These are phyloP conservation scores for Paratrypauchen microcephalus DNA, from an alignment of 2,797 vertebrate genomes.

Conservation along the genomic window DNA sequence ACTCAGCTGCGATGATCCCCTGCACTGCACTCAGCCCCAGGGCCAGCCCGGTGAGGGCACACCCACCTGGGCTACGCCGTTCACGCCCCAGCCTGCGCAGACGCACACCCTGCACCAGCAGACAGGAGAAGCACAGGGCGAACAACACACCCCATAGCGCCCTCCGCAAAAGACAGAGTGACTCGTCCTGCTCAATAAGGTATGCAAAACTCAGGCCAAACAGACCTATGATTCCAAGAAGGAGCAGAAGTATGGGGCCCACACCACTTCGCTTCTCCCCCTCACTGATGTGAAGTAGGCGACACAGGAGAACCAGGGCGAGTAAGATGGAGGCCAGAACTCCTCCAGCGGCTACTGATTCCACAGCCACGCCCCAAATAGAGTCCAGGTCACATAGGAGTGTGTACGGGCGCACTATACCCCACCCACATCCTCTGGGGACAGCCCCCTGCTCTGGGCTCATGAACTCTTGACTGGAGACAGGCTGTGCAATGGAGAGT, in stretches of 20 bases:
- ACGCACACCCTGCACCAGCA: conserved; percentile 89
- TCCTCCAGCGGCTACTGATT: conserved; percentile 86
- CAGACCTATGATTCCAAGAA: conserved; percentile 87
- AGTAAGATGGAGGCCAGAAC: conserved; percentile 84
- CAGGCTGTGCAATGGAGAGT: conserved; percentile 63
- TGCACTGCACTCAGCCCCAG: conserved; percentile 89
- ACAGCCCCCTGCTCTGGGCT: conserved; percentile 76
- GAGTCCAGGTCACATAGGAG: conserved; percentile 94
- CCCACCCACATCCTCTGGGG: conserved; percentile 89
- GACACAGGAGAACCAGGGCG: conserved; percentile 85
- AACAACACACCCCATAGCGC: conserved; percentile 93
- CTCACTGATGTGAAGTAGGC: conserved; percentile 88
- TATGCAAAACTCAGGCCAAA: conserved; percentile 93
- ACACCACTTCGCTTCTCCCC: conserved; percentile 89
- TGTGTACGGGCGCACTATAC: conserved; percentile 85
- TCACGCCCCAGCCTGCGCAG: conserved; percentile 84
- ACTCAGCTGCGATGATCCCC: conserved; percentile 93
- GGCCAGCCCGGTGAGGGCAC: conserved; percentile 84
- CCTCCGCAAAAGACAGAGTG: conserved; percentile 85
- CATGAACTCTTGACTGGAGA: conserved; percentile 71
- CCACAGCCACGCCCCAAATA: conserved; percentile 93
- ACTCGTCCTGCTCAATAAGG: conserved; percentile 89
- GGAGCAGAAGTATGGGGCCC: conserved; percentile 89
- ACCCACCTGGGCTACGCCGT: conserved; percentile 86
- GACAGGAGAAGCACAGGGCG: conserved; percentile 91